phyloP scores from a whole-genome alignment of 2,888 invertebrate genomes.

The Ormyrus pomaceus region DNA sequence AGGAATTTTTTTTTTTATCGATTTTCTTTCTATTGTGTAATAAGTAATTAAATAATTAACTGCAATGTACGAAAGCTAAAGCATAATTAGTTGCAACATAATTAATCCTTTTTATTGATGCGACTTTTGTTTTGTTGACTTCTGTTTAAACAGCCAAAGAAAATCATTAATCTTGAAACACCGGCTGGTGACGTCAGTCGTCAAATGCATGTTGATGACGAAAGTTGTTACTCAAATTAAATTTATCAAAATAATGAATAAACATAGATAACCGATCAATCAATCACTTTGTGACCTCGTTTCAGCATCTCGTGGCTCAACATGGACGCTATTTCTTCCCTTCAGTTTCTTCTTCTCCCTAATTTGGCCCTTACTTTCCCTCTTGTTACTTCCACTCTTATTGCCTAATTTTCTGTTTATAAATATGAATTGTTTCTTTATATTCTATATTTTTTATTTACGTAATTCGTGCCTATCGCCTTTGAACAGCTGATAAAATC shows the following conservation, averaged over 20 bases:
- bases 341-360: neutral
- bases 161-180: slow-evolving; percentile 8
- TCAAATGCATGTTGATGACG: too few relatives aligned
- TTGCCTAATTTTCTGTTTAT: neutral
- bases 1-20: slow-evolving; percentile 7
- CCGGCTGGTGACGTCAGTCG: neutral
- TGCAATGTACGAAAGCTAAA: too few relatives aligned
- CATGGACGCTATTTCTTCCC: neutral
- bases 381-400: neutral
- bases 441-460: too few relatives aligned
- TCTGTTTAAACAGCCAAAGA: neutral
- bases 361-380: neutral
- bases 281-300: neutral
- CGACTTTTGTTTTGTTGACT: too few relatives aligned
- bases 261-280: slow-evolving; percentile 30
- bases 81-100: too few relatives aligned
- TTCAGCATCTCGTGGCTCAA: neutral
- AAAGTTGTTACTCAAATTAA: slow-evolving; percentile 24
- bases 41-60: too few relatives aligned
- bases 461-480: too few relatives aligned
- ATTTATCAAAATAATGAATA: slow-evolving; percentile 35
- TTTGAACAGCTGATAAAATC: too few relatives aligned
- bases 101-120: too few relatives aligned
- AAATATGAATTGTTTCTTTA: too few relatives aligned
- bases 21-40: too few relatives aligned